These are phyloP conservation scores for Drosophila albomicans DNA, from an alignment of 1,140 invertebrate species.

Conservation along the genomic window DNA sequence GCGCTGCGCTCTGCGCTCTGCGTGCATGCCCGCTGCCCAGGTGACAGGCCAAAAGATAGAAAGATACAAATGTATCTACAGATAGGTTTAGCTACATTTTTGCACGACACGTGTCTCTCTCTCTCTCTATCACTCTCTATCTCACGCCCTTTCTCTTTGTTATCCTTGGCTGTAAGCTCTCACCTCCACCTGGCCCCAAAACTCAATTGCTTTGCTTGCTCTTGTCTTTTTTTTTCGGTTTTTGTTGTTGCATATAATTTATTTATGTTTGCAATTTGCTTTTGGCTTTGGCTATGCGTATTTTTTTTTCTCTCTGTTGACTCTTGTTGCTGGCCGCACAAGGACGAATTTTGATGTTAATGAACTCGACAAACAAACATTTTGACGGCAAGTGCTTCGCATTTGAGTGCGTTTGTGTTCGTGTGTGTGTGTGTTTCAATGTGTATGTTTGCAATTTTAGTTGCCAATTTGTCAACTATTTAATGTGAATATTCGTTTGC, in stretches of 20 bases:
- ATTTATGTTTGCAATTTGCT: slow-evolving; percentile 63
- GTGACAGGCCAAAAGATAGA: slow-evolving; percentile 7
- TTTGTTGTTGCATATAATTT: slow-evolving; percentile 65
- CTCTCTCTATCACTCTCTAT: background rate
- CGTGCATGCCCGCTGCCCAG: slow-evolving; percentile 2
- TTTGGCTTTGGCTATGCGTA: slow-evolving; percentile 21
- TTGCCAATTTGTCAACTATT: slow-evolving; percentile 82
- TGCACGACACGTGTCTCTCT: slow-evolving; percentile 6
- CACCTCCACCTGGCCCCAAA: slow-evolving; percentile 7
- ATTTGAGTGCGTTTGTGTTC: slow-evolving; percentile 24
- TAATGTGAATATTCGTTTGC: slow-evolving; percentile 61
- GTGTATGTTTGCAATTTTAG: slow-evolving; percentile 67
- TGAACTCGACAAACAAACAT: slow-evolving; percentile 77
- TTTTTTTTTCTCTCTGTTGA: slow-evolving; percentile 52
- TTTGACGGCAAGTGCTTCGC: slow-evolving; percentile 55
- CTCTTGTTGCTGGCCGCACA: slow-evolving; percentile 60
- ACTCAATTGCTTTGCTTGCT: slow-evolving; percentile 13
- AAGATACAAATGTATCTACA: slow-evolving; percentile 10
- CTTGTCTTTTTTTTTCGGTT: slow-evolving; percentile 30
- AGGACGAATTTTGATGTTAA: slow-evolving; percentile 81
- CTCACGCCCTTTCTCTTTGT: background rate
- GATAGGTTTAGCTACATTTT: slow-evolving; percentile 8
- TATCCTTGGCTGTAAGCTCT: slow-evolving; percentile 16
- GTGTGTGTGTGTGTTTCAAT: slow-evolving; percentile 47
- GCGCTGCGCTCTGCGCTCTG: too few species aligned